Conservation (phyloP, 2,797 vertebrate genomes). For the Synaphobranchus kaupii region DNA sequence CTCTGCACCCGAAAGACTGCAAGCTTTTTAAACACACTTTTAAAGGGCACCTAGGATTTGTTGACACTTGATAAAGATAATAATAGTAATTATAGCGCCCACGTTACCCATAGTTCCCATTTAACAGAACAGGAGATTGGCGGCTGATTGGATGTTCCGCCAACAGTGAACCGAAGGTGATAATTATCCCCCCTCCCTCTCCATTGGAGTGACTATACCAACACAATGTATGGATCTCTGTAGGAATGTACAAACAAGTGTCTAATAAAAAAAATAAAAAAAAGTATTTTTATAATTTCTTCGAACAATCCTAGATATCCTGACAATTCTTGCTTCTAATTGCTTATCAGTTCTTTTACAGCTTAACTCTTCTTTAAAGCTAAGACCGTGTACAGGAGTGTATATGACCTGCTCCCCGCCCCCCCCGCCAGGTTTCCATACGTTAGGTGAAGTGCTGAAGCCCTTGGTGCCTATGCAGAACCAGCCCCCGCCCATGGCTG, state of each 20-base stretch:
- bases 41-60: background rate
- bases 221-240: background rate
- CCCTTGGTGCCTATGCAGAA: conserved; percentile 73
- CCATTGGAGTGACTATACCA: background rate
- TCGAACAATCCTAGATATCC: background rate
- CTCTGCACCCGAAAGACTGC: background rate
- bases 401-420: background rate
- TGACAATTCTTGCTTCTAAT: background rate
- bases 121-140: background rate
- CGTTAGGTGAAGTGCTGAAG: conserved; percentile 80
- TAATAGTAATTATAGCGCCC: background rate
- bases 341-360: background rate
- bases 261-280: background rate
- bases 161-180: background rate
- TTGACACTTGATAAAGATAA: too few relatives aligned
- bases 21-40: background rate
- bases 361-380: background rate
- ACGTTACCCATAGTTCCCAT: background rate
- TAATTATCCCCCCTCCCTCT: background rate
- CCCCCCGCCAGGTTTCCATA: conserved; percentile 67
- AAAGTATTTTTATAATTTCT: background rate
- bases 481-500: conserved; percentile 65
- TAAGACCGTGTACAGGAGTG: background rate
- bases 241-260: background rate
- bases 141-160: background rate